These are phyloP conservation scores for Eulemur rubriventer DNA, from an alignment of 2,797 vertebrate species.

Conservation along the genomic window DNA sequence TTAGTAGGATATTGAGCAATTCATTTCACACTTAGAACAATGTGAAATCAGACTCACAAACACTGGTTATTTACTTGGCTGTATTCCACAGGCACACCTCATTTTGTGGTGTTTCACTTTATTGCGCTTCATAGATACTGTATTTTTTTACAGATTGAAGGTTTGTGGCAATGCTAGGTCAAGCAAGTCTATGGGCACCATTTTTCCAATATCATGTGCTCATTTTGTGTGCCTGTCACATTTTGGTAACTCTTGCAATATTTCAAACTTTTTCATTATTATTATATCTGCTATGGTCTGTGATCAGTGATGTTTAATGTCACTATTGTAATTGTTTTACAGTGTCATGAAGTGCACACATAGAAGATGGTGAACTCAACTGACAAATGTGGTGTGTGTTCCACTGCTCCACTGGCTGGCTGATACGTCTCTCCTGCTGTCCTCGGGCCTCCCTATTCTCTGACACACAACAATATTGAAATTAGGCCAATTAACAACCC, in stretches of 20 bases:
- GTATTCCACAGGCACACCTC: neutral
- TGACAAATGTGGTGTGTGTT: neutral
- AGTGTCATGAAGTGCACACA: neutral
- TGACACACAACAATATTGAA: neutral
- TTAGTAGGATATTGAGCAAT: neutral
- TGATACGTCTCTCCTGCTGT: neutral
- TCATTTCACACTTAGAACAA: neutral
- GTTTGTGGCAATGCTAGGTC: neutral
- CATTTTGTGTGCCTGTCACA: neutral
- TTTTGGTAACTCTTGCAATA: neutral
- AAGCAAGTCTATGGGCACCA: neutral
- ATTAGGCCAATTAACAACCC: neutral
- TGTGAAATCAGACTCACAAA: neutral
- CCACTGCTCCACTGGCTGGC: neutral
- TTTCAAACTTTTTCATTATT: neutral
- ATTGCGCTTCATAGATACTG: neutral
- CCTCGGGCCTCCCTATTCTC: neutral
- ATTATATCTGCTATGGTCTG: neutral
- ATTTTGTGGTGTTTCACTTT: neutral
- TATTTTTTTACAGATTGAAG: neutral
- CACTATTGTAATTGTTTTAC: neutral
- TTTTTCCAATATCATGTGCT: neutral
- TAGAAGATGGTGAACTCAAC: neutral
- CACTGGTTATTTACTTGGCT: neutral
- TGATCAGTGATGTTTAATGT: neutral